These are phyloP conservation scores for Littorina saxatilis DNA, from an alignment of 1,140 invertebrate genomes.

Conservation along the genomic window DNA sequence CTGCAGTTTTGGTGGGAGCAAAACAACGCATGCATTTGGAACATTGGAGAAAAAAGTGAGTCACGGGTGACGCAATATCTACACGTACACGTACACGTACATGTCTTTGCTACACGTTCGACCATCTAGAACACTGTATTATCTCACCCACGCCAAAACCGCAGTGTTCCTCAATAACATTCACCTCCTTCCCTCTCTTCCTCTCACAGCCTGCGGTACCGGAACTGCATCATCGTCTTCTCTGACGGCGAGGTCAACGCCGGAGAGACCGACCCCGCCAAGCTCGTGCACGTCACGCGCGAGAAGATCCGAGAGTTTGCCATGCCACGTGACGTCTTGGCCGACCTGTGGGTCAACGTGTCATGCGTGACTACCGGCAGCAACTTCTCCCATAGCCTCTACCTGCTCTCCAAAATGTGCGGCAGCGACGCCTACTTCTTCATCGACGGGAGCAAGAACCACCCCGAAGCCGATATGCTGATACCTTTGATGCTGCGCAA, in stretches of 20 bases:
- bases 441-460: slow-evolving; percentile 49
- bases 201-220: slow-evolving; percentile 42
- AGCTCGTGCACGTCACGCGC: slow-evolving; percentile 56
- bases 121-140: no score
- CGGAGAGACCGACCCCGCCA: slow-evolving; percentile 53
- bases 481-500: slow-evolving; percentile 65
- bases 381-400: slow-evolving; percentile 55
- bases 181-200: background rate
- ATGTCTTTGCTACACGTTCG: no score
- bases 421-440: slow-evolving; percentile 65
- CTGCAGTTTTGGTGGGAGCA: no score
- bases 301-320: slow-evolving; percentile 57
- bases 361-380: slow-evolving; percentile 61
- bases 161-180: background rate
- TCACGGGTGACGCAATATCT: no score
- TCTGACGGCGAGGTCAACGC: slow-evolving; percentile 66
- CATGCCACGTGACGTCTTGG: slow-evolving; percentile 47
- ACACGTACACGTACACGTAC: no score
- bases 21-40: no score
- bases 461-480: slow-evolving; percentile 57
- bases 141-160: no score
- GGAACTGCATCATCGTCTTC: slow-evolving; percentile 64
- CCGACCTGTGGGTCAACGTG: slow-evolving; percentile 63
- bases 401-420: slow-evolving; percentile 62
- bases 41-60: no score